A percentile compares a stretch with the other conserved stretches of the same genome.
Conservation (phyloP, 1,140 invertebrate species). For the Wiebesia pumilae region DNA sequence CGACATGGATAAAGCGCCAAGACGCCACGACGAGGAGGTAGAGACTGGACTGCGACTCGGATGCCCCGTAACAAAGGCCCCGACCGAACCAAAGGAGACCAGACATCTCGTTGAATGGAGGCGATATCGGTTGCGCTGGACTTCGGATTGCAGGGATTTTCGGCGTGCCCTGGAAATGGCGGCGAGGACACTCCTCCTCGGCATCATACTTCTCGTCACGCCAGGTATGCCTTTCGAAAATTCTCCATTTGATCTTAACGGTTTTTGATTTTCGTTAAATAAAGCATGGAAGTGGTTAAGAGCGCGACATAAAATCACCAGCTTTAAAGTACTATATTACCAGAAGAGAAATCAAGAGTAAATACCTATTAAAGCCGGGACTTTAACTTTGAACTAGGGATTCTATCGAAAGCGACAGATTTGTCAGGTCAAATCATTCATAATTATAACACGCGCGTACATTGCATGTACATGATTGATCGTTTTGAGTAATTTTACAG, state of each 20-base stretch:
- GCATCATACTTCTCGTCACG: slow-evolving; percentile 70
- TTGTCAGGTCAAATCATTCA: background rate
- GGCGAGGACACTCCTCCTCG: slow-evolving; percentile 68
- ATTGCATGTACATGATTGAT: background rate
- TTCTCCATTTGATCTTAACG: background rate
- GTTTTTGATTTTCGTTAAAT: too few relatives aligned
- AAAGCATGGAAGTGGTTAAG: too few relatives aligned
- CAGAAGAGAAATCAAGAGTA: background rate
- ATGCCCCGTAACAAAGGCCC: background rate
- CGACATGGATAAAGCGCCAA: slow-evolving; percentile 57
- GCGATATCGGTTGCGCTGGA: slow-evolving; percentile 65
- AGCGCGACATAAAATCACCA: too few relatives aligned
- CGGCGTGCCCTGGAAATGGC: slow-evolving; percentile 69
- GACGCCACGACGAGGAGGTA: slow-evolving; percentile 57
- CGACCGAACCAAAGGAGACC: background rate
- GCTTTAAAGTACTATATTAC: background rate
- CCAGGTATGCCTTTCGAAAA: slow-evolving; percentile 62
- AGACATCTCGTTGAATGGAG: slow-evolving; percentile 53
- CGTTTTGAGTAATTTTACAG: background rate
- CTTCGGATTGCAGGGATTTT: slow-evolving; percentile 61
- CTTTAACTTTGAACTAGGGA: background rate
- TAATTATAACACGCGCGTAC: background rate
- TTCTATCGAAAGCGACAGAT: background rate
- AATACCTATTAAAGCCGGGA: background rate
- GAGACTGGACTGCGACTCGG: slow-evolving; percentile 28